Base-by-base conservation (phyloP, 2,888 invertebrate genomes). In the Zaprionus obscuricornis region DNA sequence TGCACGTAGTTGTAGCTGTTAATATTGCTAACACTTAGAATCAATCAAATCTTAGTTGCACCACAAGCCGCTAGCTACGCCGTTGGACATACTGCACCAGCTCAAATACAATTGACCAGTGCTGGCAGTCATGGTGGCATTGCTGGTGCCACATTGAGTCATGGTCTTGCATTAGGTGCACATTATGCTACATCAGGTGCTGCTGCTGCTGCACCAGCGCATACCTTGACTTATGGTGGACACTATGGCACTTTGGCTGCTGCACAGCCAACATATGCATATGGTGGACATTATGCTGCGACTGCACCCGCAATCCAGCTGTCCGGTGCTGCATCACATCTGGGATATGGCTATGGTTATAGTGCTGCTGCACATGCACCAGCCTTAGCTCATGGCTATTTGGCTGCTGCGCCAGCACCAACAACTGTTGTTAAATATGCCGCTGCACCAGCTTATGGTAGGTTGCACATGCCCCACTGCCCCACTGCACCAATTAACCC, bases 401-500 rank as follows among this genome's bases (percentile, higher is more conserved):
- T 78, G 13, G 63, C 67, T 3, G 54, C 78, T 13, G 74, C 77
- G 8, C 81, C 88, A 20, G 85, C 85, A 27, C 76, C 84, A 2
- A 65, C 87, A 18, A 60, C 76, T 2, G 56, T 87, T 14, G 18
- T 87, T 13, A 88, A 88, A 39, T 69, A 83, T 39, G 74, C 88
- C 37, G 72, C 88, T 16, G 88, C 88, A 49, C 90, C 89, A 39
- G 75, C 88, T 26, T 83, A 86, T 56, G 88, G 88, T 88, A 88
- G 85, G 88, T 86, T 49, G 6, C 10, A 6, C 33, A 18, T 40
- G 6, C 49, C 24, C 16, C 22, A 1, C 26, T 7, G n/a, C 1
- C n/a, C 88, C 37, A 71, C 88, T 16, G 88, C 88, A 49, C 90
- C 89, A 39, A 74, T 88, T 26, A 82, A 86, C 55, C 89, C 89